Evolutionary conservation across 37 sponge, comb jelly and placozoan species (phyloP).

Genomic region (Hexactinellida sp.): DNA sequence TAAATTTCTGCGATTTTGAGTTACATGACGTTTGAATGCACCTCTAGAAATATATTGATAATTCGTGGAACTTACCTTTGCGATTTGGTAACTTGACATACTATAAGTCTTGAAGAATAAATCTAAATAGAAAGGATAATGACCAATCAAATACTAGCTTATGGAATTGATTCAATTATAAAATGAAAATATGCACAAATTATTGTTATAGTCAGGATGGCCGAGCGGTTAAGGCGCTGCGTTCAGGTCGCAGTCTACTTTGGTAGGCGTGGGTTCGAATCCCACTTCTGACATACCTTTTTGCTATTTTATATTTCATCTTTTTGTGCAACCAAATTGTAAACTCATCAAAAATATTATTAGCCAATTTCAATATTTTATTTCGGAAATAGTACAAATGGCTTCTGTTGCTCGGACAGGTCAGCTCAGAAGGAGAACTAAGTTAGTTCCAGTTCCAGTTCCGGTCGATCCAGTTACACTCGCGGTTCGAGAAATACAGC

Average conservation of each 20-base stretch:
- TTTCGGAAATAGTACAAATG: background rate
- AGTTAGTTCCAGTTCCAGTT: background rate
- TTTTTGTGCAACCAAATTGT: background rate
- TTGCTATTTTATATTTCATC: background rate
- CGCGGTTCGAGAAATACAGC: background rate
- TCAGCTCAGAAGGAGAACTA: background rate
- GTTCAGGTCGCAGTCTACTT: slow-evolving; percentile 19
- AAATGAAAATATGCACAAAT: background rate
- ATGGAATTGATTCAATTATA: too few species aligned
- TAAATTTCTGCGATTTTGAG: too few species aligned
- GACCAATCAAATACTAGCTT: too few species aligned
- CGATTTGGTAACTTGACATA: background rate
- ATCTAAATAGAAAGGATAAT: too few species aligned
- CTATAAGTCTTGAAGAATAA: too few species aligned
- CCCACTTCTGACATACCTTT: slow-evolving; percentile 15
- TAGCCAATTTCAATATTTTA: background rate
- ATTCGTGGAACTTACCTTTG: slow-evolving; percentile 1
- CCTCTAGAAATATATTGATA: too few species aligned
- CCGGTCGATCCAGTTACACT: background rate
- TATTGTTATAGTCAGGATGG: slow-evolving; percentile 3
- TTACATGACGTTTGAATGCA: too few species aligned
- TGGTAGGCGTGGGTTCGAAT: slow-evolving; percentile 15
- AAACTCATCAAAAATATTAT: background rate
- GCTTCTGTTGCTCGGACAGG: background rate
- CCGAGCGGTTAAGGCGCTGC: slow-evolving; percentile 19